phyloP scores from a whole-genome alignment of 2,797 vertebrate genomes.

The Triplophysa bombifrons region DNA sequence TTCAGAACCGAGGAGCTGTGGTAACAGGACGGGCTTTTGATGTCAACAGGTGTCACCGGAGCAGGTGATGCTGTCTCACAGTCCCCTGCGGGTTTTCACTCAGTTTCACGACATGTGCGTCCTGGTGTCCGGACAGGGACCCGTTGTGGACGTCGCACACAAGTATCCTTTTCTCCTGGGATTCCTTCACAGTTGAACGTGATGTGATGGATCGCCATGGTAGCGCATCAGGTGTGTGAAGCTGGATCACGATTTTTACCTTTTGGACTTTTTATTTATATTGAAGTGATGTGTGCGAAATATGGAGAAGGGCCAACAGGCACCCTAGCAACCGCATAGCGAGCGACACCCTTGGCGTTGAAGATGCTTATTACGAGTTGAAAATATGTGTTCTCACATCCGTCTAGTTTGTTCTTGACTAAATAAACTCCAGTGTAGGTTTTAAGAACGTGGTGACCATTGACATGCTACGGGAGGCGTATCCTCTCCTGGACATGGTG shows the following conservation, averaged over 20 bases:
- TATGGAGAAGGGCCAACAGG: neutral
- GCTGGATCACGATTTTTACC: neutral
- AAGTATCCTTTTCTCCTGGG: constrained; percentile 83
- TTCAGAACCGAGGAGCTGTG: no score
- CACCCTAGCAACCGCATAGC: neutral
- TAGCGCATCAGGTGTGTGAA: neutral
- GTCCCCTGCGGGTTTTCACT: constrained; percentile 88
- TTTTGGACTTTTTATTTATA: neutral
- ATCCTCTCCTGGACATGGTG: constrained; percentile 91
- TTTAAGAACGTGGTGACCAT: constrained; percentile 88
- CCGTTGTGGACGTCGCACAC: constrained; percentile 84
- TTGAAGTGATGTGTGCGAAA: neutral
- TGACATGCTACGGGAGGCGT: constrained; percentile 85
- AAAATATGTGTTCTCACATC: neutral
- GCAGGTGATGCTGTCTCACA: constrained; percentile 93
- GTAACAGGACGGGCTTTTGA: no score
- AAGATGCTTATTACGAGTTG: neutral
- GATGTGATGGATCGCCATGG: neutral
- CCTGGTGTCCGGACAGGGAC: constrained; percentile 91
- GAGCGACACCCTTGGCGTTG: neutral
- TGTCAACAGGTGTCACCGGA: constrained; percentile 86
- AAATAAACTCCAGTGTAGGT: constrained; percentile 79
- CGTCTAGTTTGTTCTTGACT: constrained; percentile 66
- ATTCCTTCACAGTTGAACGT: neutral
- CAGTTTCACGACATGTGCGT: constrained; percentile 86